Conservation (phyloP, 2,113 vertebrate genomes). For the Onychostruthus taczanowskii region DNA sequence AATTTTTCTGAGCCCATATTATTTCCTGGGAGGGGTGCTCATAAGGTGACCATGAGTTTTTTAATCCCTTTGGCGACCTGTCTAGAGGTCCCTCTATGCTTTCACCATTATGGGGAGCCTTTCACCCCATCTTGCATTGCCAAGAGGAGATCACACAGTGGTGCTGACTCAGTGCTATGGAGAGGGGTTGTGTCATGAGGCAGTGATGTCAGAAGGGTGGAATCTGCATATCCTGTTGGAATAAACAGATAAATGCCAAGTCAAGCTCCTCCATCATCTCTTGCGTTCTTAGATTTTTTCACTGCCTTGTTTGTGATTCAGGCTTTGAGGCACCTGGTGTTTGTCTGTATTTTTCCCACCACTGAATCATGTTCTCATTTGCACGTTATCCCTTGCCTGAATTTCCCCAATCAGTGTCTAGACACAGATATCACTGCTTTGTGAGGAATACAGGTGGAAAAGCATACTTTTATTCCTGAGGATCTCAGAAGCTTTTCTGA, state of each 20-base stretch:
- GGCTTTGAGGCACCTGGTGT: background rate
- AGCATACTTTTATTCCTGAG: background rate
- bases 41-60: background rate
- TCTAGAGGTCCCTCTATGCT: background rate
- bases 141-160: background rate
- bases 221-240: conserved; percentile 22
- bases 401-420: background rate
- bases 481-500: background rate
- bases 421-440: background rate
- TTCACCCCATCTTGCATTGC: background rate
- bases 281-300: background rate
- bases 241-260: background rate
- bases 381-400: background rate
- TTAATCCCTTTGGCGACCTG: background rate
- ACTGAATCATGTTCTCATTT: background rate
- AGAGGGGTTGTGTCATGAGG: background rate
- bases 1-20: background rate
- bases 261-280: background rate
- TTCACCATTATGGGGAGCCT: background rate
- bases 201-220: background rate
- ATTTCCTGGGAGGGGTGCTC: background rate
- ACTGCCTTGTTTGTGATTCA: background rate
- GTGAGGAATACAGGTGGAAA: background rate
- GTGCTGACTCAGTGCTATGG: background rate
- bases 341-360: background rate